Conservation (phyloP, 2,888 invertebrate species). For the Trachelus troglodyta region DNA sequence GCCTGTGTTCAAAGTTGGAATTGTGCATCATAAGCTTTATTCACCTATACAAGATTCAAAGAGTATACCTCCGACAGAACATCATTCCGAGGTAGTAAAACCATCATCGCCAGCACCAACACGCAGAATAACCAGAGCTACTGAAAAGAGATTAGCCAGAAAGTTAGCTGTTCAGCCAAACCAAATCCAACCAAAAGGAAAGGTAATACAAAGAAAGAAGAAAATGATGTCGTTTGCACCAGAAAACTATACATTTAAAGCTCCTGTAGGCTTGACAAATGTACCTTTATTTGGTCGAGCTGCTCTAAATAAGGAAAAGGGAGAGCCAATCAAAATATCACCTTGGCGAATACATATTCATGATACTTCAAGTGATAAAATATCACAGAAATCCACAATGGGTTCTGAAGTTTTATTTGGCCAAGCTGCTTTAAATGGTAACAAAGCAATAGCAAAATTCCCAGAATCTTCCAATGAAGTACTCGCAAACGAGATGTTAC, state of each 20-base stretch:
- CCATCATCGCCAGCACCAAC: constrained; percentile 1
- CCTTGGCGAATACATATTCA: neutral
- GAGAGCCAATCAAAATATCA: neutral
- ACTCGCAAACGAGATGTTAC: constrained; percentile 1
- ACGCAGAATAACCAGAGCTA: constrained; percentile 51
- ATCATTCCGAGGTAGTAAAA: neutral
- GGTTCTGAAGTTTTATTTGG: neutral
- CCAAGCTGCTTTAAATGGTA: neutral
- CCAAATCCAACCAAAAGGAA: neutral
- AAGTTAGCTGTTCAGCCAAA: constrained; percentile 29
- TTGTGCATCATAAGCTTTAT: constrained; percentile 47
- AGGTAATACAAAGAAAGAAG: constrained; percentile 8
- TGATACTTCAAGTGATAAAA: neutral
- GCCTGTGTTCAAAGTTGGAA: constrained; percentile 53
- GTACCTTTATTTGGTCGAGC: constrained; percentile 44
- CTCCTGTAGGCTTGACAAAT: constrained; percentile 59
- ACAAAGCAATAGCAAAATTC: neutral
- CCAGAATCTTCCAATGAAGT: neutral
- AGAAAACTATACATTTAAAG: constrained; percentile 68
- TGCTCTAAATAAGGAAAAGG: constrained; percentile 10
- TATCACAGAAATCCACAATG: neutral
- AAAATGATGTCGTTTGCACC: constrained; percentile 69
- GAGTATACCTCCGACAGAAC: neutral
- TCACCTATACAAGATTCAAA: constrained; percentile 34
- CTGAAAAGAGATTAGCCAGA: constrained; percentile 49